A percentile compares a stretch with the other conserved stretches of the same genome.
Conservation (phyloP, 2,888 invertebrate species). For the Pandemis heparana region DNA sequence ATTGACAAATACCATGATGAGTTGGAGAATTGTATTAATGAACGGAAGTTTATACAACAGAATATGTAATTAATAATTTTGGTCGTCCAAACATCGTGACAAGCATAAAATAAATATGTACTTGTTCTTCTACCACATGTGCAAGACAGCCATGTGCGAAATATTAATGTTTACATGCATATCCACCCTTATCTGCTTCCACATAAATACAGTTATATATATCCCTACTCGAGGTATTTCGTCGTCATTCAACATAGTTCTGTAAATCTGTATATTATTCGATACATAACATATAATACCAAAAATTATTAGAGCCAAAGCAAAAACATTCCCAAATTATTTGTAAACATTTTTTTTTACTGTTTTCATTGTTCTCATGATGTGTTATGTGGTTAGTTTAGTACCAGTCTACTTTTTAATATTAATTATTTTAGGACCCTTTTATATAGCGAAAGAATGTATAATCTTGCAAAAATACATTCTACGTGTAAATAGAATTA, state of each 20-base stretch:
- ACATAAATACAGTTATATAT: no score
- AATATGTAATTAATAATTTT: slow-evolving; percentile 66
- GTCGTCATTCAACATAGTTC: no score
- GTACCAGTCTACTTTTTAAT: background rate
- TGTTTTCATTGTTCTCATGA: background rate
- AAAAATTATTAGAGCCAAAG: background rate
- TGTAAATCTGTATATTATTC: no score
- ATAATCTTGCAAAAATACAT: no score
- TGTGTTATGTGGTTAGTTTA: background rate
- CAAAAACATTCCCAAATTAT: background rate
- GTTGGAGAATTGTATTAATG: slow-evolving; percentile 82
- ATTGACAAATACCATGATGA: slow-evolving; percentile 83
- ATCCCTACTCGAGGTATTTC: no score
- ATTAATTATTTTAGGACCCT: background rate
- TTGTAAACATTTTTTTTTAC: background rate
- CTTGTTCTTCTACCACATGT: no score
- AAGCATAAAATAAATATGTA: no score
- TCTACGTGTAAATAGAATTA: no score
- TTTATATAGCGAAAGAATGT: no score
- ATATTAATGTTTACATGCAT: no score
- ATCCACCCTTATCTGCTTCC: no score
- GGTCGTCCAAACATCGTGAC: background rate
- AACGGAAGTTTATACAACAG: slow-evolving; percentile 78
- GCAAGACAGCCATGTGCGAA: no score
- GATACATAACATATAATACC: background rate